Evolutionary conservation across 2,888 invertebrate genomes (phyloP).

Genomic region (Julus scanicus): DNA sequence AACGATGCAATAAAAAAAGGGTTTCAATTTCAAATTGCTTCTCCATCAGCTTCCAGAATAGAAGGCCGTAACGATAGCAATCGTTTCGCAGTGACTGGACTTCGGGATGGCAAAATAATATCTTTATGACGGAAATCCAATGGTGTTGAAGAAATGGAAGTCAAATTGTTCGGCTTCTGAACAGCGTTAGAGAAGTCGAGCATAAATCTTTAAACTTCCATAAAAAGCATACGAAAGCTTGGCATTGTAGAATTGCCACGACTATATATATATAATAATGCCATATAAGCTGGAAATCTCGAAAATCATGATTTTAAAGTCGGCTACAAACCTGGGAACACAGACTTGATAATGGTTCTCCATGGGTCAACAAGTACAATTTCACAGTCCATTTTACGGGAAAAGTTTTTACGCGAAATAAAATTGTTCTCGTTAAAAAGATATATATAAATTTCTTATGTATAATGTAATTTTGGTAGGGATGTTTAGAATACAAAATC

Average conservation of each 20-base stretch:
- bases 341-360: too few species aligned
- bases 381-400: too few species aligned
- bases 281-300: too few species aligned
- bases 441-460: too few species aligned
- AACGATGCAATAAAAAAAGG: conserved; percentile 1
- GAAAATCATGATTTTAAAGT: too few species aligned
- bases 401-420: too few species aligned
- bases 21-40: neutral
- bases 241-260: too few species aligned
- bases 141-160: neutral
- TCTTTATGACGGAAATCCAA: neutral
- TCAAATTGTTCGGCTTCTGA: neutral
- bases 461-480: too few species aligned
- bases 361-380: neutral
- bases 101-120: neutral
- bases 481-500: too few species aligned
- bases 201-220: neutral
- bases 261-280: too few species aligned
- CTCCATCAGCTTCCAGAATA: neutral
- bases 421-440: too few species aligned
- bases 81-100: conserved; percentile 1
- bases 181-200: neutral
- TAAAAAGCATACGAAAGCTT: neutral
- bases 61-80: neutral
- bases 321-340: too few species aligned